Conservation (phyloP, 1,140 invertebrate genomes). For the Epicauta chinensis region DNA sequence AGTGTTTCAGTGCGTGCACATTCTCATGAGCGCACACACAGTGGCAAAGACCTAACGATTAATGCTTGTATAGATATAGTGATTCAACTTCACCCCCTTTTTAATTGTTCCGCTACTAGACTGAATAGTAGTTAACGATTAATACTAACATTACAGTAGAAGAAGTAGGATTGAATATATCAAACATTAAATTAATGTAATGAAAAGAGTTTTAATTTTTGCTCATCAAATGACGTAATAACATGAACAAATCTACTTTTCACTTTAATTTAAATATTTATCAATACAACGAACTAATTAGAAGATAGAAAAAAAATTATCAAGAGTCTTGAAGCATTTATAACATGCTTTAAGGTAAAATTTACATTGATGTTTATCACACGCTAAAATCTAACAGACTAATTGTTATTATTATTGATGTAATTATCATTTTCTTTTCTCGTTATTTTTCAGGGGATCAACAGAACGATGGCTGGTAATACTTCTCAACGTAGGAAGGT, state of each 20-base stretch:
- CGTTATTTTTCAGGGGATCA: slow-evolving; percentile 9
- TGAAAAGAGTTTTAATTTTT: too few relatives aligned
- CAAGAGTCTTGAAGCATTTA: slow-evolving; percentile 5
- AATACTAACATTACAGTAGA: too few relatives aligned
- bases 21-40: slow-evolving; percentile 11
- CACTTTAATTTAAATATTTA: slow-evolving; percentile 9
- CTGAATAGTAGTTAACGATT: too few relatives aligned
- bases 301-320: slow-evolving; percentile 5
- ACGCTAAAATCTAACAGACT: slow-evolving; percentile 9
- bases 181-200: too few relatives aligned
- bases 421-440: slow-evolving; percentile 5
- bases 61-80: too few relatives aligned
- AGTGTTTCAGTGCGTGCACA: slow-evolving; percentile 14
- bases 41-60: slow-evolving; percentile 14
- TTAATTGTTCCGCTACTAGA: too few relatives aligned
- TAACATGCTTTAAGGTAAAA: slow-evolving; percentile 6
- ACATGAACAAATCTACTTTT: too few relatives aligned
- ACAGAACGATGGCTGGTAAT: slow-evolving; percentile 5
- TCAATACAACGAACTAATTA: slow-evolving; percentile 11
- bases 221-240: too few relatives aligned
- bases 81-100: slow-evolving; percentile 7
- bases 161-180: too few relatives aligned
- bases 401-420: slow-evolving; percentile 9
- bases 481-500: slow-evolving; percentile 8
- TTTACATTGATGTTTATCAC: slow-evolving; percentile 13